Base-by-base conservation (phyloP, 1,140 invertebrate species). In the Atta cephalotes region DNA sequence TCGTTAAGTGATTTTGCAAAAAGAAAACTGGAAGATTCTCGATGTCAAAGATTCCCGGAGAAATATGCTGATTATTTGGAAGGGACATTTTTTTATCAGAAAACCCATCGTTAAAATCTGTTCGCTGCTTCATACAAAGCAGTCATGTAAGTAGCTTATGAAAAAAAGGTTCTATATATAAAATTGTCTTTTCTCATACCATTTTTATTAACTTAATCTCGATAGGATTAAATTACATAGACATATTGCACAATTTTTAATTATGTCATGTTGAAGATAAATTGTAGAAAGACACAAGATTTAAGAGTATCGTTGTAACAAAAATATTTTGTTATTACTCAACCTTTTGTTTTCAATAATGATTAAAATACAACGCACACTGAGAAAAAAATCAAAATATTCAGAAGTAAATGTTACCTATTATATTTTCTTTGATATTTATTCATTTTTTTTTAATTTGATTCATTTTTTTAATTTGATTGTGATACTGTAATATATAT, bases 1-100 rank as follows among this genome's bases (percentile, higher is more conserved):
- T 65, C 71, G 81, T 77, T 77, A 85, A 85, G 72, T 85, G 82
- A 85, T 85, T 85, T 85, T 56, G 49, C 31, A 78, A 85, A 85
- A 85, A 65, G 35, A 21, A 10, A 63, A 78, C 49, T 63, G 35
- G 25, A 60, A 66, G 63, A 65, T 85, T 53, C 74, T 6, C 21
- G 28, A 39, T 39, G 35, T 39, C 35, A 35, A 60, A 51, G 63
- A 65, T 85, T 53, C 74, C 10, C 21, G 28, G 35, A 78, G 51
- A 53, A 65, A 25, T 35, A 78, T 65, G 21, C 49, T 9, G 49
- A 53, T 85, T 78, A 65, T 53, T 65, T 65, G 51, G 45, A 78
- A 78, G 16, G 21, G 31, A 70, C 45, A 80, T 10, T 25, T 25
- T 25, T 25, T 56, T 80, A 39, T 56, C 51, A 14, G 10, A 2